Percentiles rank a stretch among this genome's conserved stretches.
Conservation (phyloP, 2,797 vertebrate genomes). For the Myripristis jacobus region DNA sequence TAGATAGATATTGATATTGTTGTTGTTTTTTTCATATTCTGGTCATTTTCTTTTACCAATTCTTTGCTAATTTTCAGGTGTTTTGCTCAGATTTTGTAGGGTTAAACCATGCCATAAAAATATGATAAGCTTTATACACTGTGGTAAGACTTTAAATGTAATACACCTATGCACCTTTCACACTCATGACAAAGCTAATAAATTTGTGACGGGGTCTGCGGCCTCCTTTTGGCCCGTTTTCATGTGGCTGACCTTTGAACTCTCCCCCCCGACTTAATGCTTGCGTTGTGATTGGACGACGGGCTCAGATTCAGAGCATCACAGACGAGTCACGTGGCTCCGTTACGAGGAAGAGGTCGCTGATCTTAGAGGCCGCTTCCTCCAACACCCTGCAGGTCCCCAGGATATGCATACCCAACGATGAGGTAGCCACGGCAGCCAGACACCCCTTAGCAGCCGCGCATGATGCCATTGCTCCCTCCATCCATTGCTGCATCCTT, state of each 20-base stretch:
- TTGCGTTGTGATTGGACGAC: conserved; percentile 20
- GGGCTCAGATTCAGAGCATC: conserved; percentile 90
- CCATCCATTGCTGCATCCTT: conserved; percentile 31
- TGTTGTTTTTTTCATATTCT: too few species aligned
- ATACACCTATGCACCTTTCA: too few species aligned
- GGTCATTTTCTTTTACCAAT: too few species aligned
- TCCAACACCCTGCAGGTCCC: conserved; percentile 58
- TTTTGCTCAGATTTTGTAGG: too few species aligned
- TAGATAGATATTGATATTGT: too few species aligned
- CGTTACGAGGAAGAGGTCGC: conserved; percentile 84
- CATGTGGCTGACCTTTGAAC: conserved; percentile 55
- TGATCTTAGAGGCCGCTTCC: conserved; percentile 53
- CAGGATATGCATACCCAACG: conserved; percentile 66
- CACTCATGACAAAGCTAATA: background rate
- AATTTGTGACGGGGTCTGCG: too few species aligned
- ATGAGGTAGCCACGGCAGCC: conserved; percentile 81
- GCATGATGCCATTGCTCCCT: conserved; percentile 1
- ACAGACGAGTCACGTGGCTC: conserved; percentile 86
- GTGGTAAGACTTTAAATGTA: too few species aligned
- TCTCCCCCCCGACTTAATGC: conserved; percentile 31
- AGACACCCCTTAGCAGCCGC: background rate
- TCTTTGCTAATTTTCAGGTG: too few species aligned
- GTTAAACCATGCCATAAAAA: background rate
- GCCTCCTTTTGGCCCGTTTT: background rate
- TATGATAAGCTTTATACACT: background rate